phyloP scores from a whole-genome alignment of 1,140 invertebrate species.

The Dendroctonus valens region DNA sequence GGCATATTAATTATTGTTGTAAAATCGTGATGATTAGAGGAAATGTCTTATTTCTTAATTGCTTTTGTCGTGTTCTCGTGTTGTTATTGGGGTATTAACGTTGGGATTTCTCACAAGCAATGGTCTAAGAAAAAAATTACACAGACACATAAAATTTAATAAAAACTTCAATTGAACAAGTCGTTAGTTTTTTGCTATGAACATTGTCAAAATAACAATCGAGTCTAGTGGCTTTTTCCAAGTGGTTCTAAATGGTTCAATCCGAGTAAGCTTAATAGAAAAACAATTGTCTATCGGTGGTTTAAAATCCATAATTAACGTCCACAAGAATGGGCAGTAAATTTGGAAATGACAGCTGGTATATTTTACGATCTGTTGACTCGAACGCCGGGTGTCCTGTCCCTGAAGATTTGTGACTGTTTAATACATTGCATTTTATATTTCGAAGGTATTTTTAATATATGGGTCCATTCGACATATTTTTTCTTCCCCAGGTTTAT shows the following conservation, averaged over 20 bases:
- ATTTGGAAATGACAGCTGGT: conserved; percentile 27
- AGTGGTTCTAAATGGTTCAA: not conserved
- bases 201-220: too few relatives aligned
- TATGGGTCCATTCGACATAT: conserved; percentile 28
- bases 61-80: too few relatives aligned
- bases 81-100: too few relatives aligned
- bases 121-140: too few relatives aligned
- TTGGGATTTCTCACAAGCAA: too few relatives aligned
- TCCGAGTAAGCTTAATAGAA: conserved; percentile 7
- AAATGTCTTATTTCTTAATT: too few relatives aligned
- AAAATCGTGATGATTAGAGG: too few relatives aligned
- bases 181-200: too few relatives aligned
- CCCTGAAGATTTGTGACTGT: conserved; percentile 30
- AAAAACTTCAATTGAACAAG: too few relatives aligned
- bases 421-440: conserved; percentile 35
- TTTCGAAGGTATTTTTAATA: conserved; percentile 30
- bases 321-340: conserved; percentile 24
- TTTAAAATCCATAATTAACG: conserved; percentile 30
- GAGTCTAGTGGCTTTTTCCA: too few relatives aligned
- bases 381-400: conserved; percentile 31
- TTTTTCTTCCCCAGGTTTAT: conserved; percentile 16
- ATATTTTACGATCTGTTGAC: conserved; percentile 35
- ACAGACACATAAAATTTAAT: too few relatives aligned
- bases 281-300: conserved; percentile 27
- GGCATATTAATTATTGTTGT: not conserved